Conservation (phyloP, 2,888 invertebrate genomes). For the Apodemia zela region DNA sequence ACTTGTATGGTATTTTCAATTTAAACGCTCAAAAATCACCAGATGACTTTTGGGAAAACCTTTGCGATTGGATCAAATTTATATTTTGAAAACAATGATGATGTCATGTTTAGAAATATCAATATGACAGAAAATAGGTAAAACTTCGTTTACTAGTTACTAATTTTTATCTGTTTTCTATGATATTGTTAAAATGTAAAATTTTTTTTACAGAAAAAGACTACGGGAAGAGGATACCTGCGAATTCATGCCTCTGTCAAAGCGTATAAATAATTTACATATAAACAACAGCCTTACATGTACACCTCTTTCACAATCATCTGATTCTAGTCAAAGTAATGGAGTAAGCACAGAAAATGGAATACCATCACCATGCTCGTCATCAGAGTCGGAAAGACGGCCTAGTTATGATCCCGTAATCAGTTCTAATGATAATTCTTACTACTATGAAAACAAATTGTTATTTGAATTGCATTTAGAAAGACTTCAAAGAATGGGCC, state of each 20-base stretch:
- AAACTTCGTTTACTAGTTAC: background rate
- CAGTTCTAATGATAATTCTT: constrained; percentile 88
- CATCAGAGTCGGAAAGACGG: constrained; percentile 55
- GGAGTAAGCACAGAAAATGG: constrained; percentile 52
- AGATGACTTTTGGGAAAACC: constrained; percentile 62
- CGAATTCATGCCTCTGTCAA: constrained; percentile 93
- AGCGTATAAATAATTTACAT: constrained; percentile 94
- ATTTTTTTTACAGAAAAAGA: constrained; percentile 85
- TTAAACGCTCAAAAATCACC: constrained; percentile 30
- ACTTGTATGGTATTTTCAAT: background rate
- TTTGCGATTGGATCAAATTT: constrained; percentile 50
- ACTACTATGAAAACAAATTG: constrained; percentile 93
- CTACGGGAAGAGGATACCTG: constrained; percentile 87
- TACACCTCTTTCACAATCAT: constrained; percentile 42
- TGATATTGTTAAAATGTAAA: background rate
- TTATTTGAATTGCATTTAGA: constrained; percentile 92
- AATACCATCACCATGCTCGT: constrained; percentile 53
- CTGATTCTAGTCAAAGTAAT: constrained; percentile 55
- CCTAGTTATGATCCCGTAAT: constrained; percentile 88
- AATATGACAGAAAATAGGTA: constrained; percentile 71
- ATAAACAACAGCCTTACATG: constrained; percentile 82
- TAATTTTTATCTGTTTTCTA: background rate
- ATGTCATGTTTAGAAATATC: constrained; percentile 50
- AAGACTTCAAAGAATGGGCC: constrained; percentile 84
- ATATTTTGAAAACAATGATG: constrained; percentile 57